Base-by-base conservation (phyloP, 2,113 vertebrate species). In the Pedionomus torquatus region DNA sequence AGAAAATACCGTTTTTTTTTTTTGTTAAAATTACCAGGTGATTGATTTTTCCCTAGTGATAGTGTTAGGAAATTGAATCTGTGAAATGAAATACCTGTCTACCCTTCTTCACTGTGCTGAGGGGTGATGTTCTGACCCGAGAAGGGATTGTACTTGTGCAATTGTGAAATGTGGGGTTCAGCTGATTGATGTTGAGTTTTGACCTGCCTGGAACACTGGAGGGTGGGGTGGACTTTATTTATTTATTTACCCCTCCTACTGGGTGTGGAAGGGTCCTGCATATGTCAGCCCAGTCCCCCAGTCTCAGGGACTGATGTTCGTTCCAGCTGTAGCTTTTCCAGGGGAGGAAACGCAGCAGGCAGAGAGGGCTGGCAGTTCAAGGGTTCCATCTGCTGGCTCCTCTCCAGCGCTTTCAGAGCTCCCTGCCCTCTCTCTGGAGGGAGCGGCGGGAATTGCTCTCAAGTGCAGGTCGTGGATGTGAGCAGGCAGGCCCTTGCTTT, bases 401-500 rank as follows among this genome's bases (percentile, higher is more conserved):
- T 81, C 49, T 28, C 7, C 21, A 48, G 86, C 82, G 52, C 31
- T 55, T 46, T 54, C n/a, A 11, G 70, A 31, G 66, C 70, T 71
- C n/a, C 60, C 63, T 58, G 41, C 28, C 23, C 28, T 63, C 30
- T 83, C 25, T 55, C 21, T 5, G 11, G 70, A 63, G 43, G 9
- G 39, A 37, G 20, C 2, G 4, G 0, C 0, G 0, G 46, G n/a
- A 31, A 4, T 14, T 31, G 24, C 41, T 60, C 17, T 1, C 1
- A 24, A 41, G 33, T 14, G 41, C 31, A 18, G n/a, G 51, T 3
- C 24, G 31, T 10, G 48, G 49, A 2, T 46, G 89, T 0, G 1
- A 16, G 82, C 4, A 0, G 64, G 41, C 46, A 88, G 85, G 52
- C 35, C 44, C 28, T 21, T 37, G 17, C 10, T 16, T 16, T 51